Evolutionary conservation across 2,888 invertebrate species (phyloP), one percentile per base, ranked within the genome.

Genomic region (Ophioninae sp.): DNA sequence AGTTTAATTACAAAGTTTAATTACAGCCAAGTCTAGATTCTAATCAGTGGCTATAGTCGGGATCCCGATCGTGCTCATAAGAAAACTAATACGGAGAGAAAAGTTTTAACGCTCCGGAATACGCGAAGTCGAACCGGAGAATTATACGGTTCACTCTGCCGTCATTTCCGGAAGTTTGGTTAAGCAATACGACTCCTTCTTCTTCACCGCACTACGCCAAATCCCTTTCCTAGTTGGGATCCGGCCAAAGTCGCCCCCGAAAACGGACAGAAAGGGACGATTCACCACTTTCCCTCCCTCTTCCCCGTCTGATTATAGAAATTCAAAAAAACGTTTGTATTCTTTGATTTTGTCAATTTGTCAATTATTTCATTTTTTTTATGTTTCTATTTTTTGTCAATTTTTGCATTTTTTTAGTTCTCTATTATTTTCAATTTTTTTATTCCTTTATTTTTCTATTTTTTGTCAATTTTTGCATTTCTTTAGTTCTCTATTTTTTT

Each of bases 131-230:
- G 13, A 59, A 30, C 7, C 20, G 20, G 13, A 39, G n/a, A 23
- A 65, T 65, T 39, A 58, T 67, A 51, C 59, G 59, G 59, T 61
- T 67, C 65, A n/a, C 58, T 30, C 73, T 58, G 44, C 56, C 58
- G 73, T 82, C 61, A 81, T 84, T 82, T 80, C 77, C 84, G 80
- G 75, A 81, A 84, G 81, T 81, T 84, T 65, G 59, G 37, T 75
- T 63, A 68, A 72, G 39, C 78, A 75, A 79, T 81, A 67, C 75
- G 75, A 72, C 67, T 68, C 22, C 39, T 44, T 30, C 68, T 68
- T 20, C 69, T 59, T 39, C 68, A 67, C 10, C 56, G 3, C 37
- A n/a, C 17, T 10, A 58, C 74, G 37, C 37, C 79, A 79, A 81
- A 81, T 79, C 68, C 74, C 44, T 63, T 59, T 51, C 73, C 13